phyloP scores from a whole-genome alignment of 2,113 vertebrate species.

The Sardina pilchardus region DNA sequence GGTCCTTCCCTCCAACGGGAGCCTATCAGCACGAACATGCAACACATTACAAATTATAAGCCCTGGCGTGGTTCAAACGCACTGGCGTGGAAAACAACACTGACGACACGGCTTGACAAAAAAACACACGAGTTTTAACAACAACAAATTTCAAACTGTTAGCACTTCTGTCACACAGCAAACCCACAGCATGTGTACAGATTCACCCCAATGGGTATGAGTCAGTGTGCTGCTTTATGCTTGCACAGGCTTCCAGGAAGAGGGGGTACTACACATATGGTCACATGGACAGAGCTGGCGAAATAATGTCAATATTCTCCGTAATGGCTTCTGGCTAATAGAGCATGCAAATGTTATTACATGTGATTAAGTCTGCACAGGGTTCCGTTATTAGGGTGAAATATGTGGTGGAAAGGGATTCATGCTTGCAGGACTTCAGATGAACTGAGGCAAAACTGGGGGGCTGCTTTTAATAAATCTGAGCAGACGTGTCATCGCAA shows the following conservation, averaged over 20 bases:
- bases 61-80: not conserved
- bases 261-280: not conserved
- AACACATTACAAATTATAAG: conserved; percentile 35
- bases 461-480: conserved; percentile 40
- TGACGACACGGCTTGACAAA: not conserved
- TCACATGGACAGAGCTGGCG: not conserved
- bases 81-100: not conserved
- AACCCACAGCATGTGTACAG: not conserved
- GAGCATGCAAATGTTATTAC: conserved; percentile 22
- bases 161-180: conserved; percentile 3
- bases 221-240: not conserved
- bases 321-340: conserved; percentile 18
- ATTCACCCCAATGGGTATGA: not conserved
- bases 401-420: conserved; percentile 10
- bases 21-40: conserved; percentile 29
- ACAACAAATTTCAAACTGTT: conserved; percentile 1
- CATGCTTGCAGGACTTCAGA: not conserved
- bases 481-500: not conserved
- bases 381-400: conserved; percentile 24
- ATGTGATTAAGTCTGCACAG: conserved; percentile 25
- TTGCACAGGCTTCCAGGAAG: not conserved
- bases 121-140: not conserved
- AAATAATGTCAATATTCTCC: conserved; percentile 30
- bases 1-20: conserved; percentile 14
- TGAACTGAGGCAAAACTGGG: not conserved